Evolutionary conservation across 2,888 invertebrate species (phyloP).

Genomic region (Ennomos quercinarius): DNA sequence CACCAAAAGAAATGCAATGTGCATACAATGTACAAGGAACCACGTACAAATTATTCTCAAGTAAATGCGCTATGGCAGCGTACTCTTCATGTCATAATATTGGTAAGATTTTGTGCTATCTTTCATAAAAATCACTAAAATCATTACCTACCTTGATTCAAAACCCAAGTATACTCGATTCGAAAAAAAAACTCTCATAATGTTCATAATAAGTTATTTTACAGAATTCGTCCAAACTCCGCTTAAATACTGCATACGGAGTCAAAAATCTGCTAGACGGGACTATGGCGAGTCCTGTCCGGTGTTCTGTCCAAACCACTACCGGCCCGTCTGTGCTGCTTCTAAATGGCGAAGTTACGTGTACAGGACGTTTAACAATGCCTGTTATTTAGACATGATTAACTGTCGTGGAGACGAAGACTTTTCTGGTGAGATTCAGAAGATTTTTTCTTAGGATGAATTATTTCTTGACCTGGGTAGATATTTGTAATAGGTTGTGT

Average conservation of each 20-base stretch:
- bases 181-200: too few relatives aligned
- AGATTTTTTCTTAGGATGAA: background rate
- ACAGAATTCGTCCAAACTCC: conserved; percentile 59
- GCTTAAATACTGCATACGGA: conserved; percentile 61
- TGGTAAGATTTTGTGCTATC: conserved; percentile 48
- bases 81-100: conserved; percentile 54
- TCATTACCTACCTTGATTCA: too few relatives aligned
- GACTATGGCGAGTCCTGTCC: conserved; percentile 70
- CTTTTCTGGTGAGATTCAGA: conserved; percentile 35
- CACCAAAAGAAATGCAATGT: conserved; percentile 50
- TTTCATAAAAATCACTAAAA: too few relatives aligned
- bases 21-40: conserved; percentile 50
- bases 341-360: conserved; percentile 56
- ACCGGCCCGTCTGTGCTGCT: conserved; percentile 70
- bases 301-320: conserved; percentile 69
- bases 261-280: conserved; percentile 46
- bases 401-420: conserved; percentile 73
- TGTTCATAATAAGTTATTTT: conserved; percentile 2
- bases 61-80: conserved; percentile 56
- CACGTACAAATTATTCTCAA: conserved; percentile 63
- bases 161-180: too few relatives aligned
- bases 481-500: too few relatives aligned
- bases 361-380: conserved; percentile 68
- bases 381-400: conserved; percentile 73
- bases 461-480: too few relatives aligned